phyloP scores from a whole-genome alignment of 2,888 invertebrate species.

The Urechis unicinctus region DNA sequence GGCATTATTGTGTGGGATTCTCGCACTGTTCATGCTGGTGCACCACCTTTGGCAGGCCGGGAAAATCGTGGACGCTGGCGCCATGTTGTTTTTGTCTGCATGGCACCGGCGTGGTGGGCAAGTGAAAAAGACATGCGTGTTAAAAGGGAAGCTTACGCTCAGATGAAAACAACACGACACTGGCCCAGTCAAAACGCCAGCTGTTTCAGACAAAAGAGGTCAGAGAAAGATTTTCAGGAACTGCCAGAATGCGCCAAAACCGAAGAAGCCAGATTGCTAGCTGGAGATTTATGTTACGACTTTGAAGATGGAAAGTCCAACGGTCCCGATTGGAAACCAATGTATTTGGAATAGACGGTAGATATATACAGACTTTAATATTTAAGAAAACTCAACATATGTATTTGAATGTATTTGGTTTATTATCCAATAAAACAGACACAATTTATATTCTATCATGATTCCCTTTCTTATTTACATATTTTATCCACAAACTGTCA shows the following conservation, averaged over 20 bases:
- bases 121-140: conserved; percentile 22
- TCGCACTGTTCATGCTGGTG: conserved; percentile 35
- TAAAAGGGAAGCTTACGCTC: conserved; percentile 27
- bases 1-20: conserved; percentile 42
- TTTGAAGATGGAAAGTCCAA: conserved; percentile 12
- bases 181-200: conserved; percentile 32
- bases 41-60: conserved; percentile 27
- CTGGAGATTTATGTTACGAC: conserved; percentile 10
- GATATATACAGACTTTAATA: too few relatives aligned
- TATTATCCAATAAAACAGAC: too few relatives aligned
- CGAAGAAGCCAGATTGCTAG: conserved; percentile 17
- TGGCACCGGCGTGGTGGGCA: conserved; percentile 39
- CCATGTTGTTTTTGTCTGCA: conserved; percentile 33
- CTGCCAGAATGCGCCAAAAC: conserved; percentile 24
- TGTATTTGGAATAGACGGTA: too few relatives aligned
- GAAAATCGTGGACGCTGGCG: conserved; percentile 31
- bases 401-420: too few relatives aligned
- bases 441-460: too few relatives aligned
- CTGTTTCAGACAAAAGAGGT: conserved; percentile 11
- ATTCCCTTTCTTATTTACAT: too few relatives aligned
- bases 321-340: too few relatives aligned
- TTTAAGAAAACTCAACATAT: too few relatives aligned
- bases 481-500: too few relatives aligned
- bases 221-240: conserved; percentile 10
- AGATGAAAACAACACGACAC: conserved; percentile 27